Conservation (phyloP, 2,797 vertebrate genomes). For the Karalla daura region DNA sequence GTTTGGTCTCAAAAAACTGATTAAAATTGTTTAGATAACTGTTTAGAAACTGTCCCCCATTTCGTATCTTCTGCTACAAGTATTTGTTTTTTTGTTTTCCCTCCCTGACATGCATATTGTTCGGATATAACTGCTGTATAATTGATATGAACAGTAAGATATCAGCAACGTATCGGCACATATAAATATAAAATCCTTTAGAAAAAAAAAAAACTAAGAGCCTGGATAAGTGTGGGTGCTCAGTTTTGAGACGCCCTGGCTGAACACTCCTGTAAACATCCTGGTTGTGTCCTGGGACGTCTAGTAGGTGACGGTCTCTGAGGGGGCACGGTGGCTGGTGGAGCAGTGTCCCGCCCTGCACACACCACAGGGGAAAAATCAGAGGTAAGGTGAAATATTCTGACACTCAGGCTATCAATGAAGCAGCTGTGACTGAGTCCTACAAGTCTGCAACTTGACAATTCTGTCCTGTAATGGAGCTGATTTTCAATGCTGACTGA, state of each 20-base stretch:
- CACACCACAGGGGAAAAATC: background rate
- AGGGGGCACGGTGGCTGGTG: conserved; percentile 42
- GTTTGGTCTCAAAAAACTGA: too few relatives aligned
- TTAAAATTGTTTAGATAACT: too few relatives aligned
- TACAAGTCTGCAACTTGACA: too few relatives aligned
- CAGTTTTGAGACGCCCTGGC: conserved; percentile 4
- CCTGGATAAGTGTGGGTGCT: background rate
- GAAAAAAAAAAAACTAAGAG: too few relatives aligned
- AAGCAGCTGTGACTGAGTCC: too few relatives aligned
- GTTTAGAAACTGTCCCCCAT: too few relatives aligned
- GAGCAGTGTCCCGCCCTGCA: conserved; percentile 78
- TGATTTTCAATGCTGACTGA: too few relatives aligned
- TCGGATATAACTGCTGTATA: background rate
- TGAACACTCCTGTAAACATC: conserved; percentile 20
- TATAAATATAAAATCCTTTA: conserved; percentile 35
- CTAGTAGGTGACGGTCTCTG: conserved; percentile 55
- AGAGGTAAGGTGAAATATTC: too few relatives aligned
- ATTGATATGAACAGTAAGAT: background rate
- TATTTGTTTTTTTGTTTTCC: background rate
- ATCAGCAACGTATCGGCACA: conserved; percentile 9
- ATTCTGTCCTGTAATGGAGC: too few relatives aligned
- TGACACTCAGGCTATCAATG: too few relatives aligned
- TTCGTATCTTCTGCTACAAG: background rate
- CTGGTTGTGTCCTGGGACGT: background rate
- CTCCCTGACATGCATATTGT: background rate